These are phyloP conservation scores for Brachymystax lenok DNA, from an alignment of 2,797 vertebrate species.

Conservation along the genomic window DNA sequence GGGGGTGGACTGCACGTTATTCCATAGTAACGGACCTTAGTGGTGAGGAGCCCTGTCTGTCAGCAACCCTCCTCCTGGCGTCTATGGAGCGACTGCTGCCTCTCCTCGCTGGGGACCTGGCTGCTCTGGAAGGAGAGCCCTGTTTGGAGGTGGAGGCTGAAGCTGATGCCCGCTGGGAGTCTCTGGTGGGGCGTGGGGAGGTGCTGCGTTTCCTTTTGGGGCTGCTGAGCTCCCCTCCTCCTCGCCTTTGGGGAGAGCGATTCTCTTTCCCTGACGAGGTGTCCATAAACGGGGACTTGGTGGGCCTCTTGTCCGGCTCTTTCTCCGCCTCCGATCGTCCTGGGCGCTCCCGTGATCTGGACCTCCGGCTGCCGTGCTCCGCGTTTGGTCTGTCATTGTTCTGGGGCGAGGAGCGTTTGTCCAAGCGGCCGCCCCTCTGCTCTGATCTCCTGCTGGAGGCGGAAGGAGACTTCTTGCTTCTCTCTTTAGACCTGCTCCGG, in stretches of 20 bases:
- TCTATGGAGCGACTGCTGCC: slow-evolving; percentile 87
- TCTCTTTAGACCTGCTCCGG: slow-evolving; percentile 85
- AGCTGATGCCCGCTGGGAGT: slow-evolving; percentile 75
- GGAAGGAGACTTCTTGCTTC: slow-evolving; percentile 84
- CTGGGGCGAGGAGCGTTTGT: slow-evolving; percentile 78
- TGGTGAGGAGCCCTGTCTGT: slow-evolving; percentile 88
- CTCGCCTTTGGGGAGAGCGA: slow-evolving; percentile 87
- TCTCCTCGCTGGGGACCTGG: slow-evolving; percentile 83
- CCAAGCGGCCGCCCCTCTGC: slow-evolving; percentile 65
- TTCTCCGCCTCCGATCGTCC: slow-evolving; percentile 80
- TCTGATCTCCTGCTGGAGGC: slow-evolving; percentile 84
- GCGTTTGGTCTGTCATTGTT: slow-evolving; percentile 82
- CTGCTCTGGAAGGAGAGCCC: slow-evolving; percentile 86
- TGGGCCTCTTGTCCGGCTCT: slow-evolving; percentile 86
- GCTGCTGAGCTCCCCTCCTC: slow-evolving; percentile 66
- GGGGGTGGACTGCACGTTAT: background rate
- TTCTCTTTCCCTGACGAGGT: slow-evolving; percentile 97
- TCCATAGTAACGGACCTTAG: slow-evolving; percentile 77
- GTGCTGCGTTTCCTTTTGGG: slow-evolving; percentile 83
- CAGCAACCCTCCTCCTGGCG: slow-evolving; percentile 84
- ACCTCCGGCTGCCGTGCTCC: slow-evolving; percentile 78
- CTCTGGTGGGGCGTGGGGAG: slow-evolving; percentile 84
- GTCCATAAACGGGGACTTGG: slow-evolving; percentile 96
- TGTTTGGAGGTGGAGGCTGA: slow-evolving; percentile 74
- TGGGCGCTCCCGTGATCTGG: slow-evolving; percentile 83